Conservation (phyloP, 2,797 vertebrate genomes). For the Pseudotriccus pelzelni region DNA sequence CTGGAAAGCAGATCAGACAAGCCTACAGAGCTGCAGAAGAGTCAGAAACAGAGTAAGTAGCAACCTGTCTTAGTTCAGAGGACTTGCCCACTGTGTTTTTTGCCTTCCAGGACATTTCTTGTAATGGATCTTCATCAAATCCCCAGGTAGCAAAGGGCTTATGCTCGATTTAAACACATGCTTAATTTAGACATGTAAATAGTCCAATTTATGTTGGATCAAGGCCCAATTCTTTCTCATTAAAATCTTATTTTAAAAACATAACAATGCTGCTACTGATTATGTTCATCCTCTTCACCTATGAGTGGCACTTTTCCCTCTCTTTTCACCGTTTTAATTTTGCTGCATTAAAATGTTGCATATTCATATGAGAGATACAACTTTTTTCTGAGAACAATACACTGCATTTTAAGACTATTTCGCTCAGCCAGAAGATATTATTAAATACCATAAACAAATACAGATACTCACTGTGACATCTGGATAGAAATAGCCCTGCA, state of each 20-base stretch:
- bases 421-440: constrained; percentile 17
- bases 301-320: background rate
- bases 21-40: background rate
- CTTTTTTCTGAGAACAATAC: background rate
- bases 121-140: background rate
- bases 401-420: background rate
- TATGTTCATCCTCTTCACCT: background rate
- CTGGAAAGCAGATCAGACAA: background rate
- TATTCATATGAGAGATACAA: constrained; percentile 10
- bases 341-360: background rate
- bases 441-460: constrained; percentile 51
- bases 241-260: background rate
- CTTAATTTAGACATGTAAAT: constrained; percentile 15
- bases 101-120: background rate
- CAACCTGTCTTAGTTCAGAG: background rate
- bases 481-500: constrained; percentile 37
- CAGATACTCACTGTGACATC: constrained; percentile 33
- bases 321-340: background rate
- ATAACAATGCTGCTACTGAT: background rate
- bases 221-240: background rate
- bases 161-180: background rate
- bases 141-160: background rate
- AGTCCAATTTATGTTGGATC: background rate
- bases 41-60: background rate
- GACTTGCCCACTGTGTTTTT: accelerated